These are phyloP conservation scores for Diadromus collaris DNA, from an alignment of 2,888 invertebrate species.

Conservation along the genomic window DNA sequence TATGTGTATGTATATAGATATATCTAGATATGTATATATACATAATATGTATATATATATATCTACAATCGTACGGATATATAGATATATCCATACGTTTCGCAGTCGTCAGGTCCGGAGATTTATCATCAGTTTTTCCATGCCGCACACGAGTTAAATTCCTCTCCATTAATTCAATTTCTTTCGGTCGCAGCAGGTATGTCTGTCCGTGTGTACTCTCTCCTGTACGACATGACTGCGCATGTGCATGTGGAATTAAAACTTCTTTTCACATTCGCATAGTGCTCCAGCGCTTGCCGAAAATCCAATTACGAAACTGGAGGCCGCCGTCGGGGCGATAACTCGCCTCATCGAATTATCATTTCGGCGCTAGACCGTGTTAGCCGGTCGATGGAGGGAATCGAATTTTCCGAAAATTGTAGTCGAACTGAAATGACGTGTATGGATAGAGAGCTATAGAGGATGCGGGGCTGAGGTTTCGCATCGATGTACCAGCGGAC, in stretches of 20 bases:
- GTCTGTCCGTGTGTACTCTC: neutral
- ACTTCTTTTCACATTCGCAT: neutral
- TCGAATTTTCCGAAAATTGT: slow-evolving; percentile 41
- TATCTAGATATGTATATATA: no score
- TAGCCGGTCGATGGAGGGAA: slow-evolving; percentile 45
- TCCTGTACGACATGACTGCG: neutral
- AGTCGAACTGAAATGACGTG: neutral
- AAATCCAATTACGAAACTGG: slow-evolving; percentile 43
- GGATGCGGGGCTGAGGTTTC: neutral
- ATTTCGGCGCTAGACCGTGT: slow-evolving; percentile 26
- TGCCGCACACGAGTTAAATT: slow-evolving; percentile 15
- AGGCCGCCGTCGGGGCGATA: slow-evolving; percentile 25
- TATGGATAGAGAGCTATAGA: neutral
- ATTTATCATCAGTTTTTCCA: slow-evolving; percentile 56
- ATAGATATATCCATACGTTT: neutral
- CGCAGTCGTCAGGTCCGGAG: slow-evolving; percentile 17
- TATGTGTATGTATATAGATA: no score
- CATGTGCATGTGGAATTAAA: neutral
- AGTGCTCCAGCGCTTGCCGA: slow-evolving; percentile 13
- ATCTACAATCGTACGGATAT: neutral
- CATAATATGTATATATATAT: slow-evolving; percentile 1
- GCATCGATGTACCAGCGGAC: neutral
- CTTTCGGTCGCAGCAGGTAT: neutral
- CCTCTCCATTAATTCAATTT: neutral
- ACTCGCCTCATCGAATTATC: slow-evolving; percentile 51